Percentiles rank a stretch among this genome's conserved stretches.
These are phyloP conservation scores for Sceliomorpha sp. DNA, from an alignment of 2,888 invertebrate species.

Conservation along the genomic window DNA sequence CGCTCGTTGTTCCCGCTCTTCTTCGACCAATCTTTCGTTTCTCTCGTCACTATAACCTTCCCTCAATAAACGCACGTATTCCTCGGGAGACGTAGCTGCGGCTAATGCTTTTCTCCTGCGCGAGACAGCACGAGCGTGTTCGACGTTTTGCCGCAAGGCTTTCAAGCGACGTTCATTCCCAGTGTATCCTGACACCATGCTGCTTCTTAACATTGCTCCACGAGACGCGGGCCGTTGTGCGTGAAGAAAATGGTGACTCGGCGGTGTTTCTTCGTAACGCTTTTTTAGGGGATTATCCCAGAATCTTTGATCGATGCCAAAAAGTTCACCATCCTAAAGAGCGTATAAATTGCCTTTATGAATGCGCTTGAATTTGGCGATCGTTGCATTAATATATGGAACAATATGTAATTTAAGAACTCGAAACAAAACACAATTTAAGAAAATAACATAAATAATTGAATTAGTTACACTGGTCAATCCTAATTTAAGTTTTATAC, in stretches of 20 bases:
- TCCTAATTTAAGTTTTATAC: too few relatives aligned
- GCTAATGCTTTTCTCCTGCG: not conserved
- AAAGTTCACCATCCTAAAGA: conserved; percentile 87
- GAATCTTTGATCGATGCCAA: conserved; percentile 88
- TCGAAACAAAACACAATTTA: too few relatives aligned
- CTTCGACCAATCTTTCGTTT: not conserved
- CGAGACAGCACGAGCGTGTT: conserved; percentile 2
- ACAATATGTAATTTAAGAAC: too few relatives aligned
- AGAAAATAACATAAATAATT: too few relatives aligned
- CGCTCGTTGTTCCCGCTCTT: not conserved
- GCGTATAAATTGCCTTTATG: not conserved
- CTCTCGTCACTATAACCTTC: conserved; percentile 6
- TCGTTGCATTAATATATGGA: too few relatives aligned
- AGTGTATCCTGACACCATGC: conserved; percentile 78
- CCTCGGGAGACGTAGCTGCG: conserved; percentile 7
- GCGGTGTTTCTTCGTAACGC: conserved; percentile 56
- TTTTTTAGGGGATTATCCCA: conserved; percentile 87
- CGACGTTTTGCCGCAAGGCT: conserved; percentile 19
- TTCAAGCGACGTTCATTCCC: conserved; percentile 74
- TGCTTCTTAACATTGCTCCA: conserved; percentile 83
- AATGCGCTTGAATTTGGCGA: too few relatives aligned
- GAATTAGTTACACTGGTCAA: too few relatives aligned
- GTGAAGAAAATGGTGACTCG: conserved; percentile 61
- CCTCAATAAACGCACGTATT: conserved; percentile 17
- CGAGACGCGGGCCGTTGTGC: conserved; percentile 83